A percentile compares a stretch with the other conserved stretches of the same genome.
Conservation (phyloP, 1,140 invertebrate species). For the Ips typographus region DNA sequence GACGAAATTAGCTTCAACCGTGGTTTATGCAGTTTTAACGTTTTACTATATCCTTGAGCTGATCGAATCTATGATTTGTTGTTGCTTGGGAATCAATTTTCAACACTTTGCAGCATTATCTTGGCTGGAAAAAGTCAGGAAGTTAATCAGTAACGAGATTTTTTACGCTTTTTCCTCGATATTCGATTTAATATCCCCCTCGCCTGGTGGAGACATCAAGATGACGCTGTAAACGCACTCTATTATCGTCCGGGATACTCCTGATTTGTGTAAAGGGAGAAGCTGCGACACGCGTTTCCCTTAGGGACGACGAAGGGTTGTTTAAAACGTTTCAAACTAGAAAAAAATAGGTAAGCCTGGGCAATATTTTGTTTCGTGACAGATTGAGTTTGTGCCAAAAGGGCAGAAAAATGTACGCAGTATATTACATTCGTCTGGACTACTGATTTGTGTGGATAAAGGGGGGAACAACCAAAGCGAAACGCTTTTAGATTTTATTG, state of each 20-base stretch:
- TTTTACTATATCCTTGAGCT: no score
- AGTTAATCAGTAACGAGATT: background rate
- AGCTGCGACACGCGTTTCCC: slow-evolving; percentile 16
- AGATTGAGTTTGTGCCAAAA: background rate
- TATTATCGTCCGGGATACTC: slow-evolving; percentile 25
- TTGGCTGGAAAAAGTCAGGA: background rate
- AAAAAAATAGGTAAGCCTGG: no score
- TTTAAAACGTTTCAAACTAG: no score
- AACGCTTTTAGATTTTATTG: slow-evolving; percentile 37
- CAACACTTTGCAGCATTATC: no score
- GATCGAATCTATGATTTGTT: no score
- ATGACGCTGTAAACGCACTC: slow-evolving; percentile 25
- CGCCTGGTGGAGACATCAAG: slow-evolving; percentile 20
- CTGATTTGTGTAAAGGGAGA: slow-evolving; percentile 27
- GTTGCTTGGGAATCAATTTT: no score
- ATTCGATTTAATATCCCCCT: no score
- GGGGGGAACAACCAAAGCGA: slow-evolving; percentile 25
- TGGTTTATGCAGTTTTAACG: no score
- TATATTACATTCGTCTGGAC: slow-evolving; percentile 34
- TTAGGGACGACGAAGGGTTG: no score
- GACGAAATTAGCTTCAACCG: no score
- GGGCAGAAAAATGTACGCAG: slow-evolving; percentile 16
- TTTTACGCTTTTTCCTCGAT: no score
- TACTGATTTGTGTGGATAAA: slow-evolving; percentile 31
- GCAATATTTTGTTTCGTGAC: no score